phyloP scores from a whole-genome alignment of 2,797 vertebrate species.

The Ptychadena robeensis region DNA sequence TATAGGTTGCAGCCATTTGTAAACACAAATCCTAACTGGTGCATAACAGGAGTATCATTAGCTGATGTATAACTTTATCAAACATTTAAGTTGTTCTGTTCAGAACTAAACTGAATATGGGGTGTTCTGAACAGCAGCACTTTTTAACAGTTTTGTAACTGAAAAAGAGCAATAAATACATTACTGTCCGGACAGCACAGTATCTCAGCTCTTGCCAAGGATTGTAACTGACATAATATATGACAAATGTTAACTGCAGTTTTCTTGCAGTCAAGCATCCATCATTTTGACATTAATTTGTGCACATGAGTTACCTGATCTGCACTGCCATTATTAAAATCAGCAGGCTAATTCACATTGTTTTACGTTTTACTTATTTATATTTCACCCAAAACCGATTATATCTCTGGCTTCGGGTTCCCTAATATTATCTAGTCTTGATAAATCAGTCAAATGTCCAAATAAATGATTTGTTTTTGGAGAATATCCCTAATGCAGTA shows the following conservation, averaged over 20 bases:
- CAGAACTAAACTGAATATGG: no score
- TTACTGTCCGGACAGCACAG: neutral
- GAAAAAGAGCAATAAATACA: neutral
- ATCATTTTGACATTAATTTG: conserved; percentile 61
- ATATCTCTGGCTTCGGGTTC: neutral
- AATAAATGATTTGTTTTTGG: neutral
- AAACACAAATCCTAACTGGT: no score
- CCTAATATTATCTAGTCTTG: neutral
- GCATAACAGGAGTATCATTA: no score
- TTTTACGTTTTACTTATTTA: conserved; percentile 34
- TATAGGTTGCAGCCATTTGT: no score
- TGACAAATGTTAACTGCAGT: conserved; percentile 54
- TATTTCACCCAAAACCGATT: conserved; percentile 33
- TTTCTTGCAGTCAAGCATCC: conserved; percentile 49
- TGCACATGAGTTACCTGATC: conserved; percentile 55
- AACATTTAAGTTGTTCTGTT: no score
- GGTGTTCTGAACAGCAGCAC: no score
- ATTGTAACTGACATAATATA: conserved; percentile 27
- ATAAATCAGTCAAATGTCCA: conserved; percentile 4
- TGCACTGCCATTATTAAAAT: conserved; percentile 56
- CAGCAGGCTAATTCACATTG: conserved; percentile 49
- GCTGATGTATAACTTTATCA: no score
- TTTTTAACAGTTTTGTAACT: neutral
- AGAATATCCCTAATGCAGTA: neutral
- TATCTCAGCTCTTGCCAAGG: neutral